phyloP scores from a whole-genome alignment of 2,797 vertebrate species.

The Lates japonicus region DNA sequence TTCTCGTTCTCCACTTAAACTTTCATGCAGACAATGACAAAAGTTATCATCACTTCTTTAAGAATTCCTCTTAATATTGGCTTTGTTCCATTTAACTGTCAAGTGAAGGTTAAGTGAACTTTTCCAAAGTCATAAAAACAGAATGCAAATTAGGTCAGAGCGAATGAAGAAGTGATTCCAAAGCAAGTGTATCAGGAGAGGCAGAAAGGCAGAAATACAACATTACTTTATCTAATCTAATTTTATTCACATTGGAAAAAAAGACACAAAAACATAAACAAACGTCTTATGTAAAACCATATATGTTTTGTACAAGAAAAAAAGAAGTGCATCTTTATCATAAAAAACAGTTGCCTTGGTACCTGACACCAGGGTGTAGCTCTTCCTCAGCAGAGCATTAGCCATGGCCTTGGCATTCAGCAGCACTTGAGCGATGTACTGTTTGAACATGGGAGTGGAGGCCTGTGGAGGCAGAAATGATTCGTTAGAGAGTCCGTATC shows the following conservation, averaged over 20 bases:
- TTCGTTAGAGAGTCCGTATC: conserved; percentile 5
- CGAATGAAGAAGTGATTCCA: conserved; percentile 16
- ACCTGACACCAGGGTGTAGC: conserved; percentile 91
- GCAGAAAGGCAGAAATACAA: conserved; percentile 17
- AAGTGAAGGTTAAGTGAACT: conserved; percentile 37
- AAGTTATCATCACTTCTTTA: not conserved
- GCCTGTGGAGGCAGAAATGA: conserved; percentile 78
- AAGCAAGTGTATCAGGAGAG: conserved; percentile 28
- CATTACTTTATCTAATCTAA: conserved; percentile 9
- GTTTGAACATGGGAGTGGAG: conserved; percentile 87
- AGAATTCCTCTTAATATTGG: not conserved
- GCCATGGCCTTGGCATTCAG: conserved; percentile 91
- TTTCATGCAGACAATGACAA: conserved; percentile 13
- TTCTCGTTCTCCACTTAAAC: conserved; percentile 6
- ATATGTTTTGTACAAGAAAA: not conserved
- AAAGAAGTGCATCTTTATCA: not conserved
- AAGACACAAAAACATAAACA: not conserved
- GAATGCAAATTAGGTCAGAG: conserved; percentile 40
- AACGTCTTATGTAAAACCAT: not conserved
- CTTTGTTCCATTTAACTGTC: conserved; percentile 23
- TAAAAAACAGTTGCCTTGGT: not conserved
- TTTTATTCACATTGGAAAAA: not conserved
- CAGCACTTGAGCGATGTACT: conserved; percentile 89
- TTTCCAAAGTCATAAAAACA: conserved; percentile 40
- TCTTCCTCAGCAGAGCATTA: conserved; percentile 84